phyloP scores from a whole-genome alignment of 2,888 invertebrate species.

The Lapara coniferarum region DNA sequence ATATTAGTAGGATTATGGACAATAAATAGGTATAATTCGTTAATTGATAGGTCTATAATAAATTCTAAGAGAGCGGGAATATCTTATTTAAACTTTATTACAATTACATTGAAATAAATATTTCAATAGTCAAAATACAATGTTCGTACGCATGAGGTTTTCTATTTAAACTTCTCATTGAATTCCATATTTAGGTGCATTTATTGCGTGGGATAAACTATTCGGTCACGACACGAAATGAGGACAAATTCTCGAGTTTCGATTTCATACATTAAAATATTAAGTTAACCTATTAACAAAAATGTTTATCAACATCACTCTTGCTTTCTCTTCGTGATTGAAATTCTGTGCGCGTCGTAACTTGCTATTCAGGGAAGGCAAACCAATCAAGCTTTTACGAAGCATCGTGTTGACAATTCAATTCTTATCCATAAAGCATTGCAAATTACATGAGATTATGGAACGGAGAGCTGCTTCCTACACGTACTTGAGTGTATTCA shows the following conservation, averaged over 20 bases:
- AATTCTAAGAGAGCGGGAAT: not conserved
- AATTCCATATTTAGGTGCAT: conserved; percentile 30
- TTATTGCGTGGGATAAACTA: conserved; percentile 44
- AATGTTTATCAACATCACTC: conserved; percentile 42
- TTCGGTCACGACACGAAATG: conserved; percentile 44
- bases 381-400: conserved; percentile 37
- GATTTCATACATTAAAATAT: conserved; percentile 47
- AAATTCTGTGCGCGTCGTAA: conserved; percentile 34
- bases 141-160: not conserved
- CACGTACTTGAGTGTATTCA: conserved; percentile 7
- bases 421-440: conserved; percentile 34
- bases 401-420: conserved; percentile 42
- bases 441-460: conserved; percentile 24
- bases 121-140: not conserved
- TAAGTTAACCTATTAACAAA: conserved; percentile 32
- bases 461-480: conserved; percentile 23
- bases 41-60: not conserved
- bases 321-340: conserved; percentile 36
- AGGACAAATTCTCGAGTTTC: conserved; percentile 39
- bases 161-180: conserved; percentile 1
- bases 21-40: not conserved
- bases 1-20: too few species aligned
- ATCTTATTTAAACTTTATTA: not conserved
- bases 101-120: not conserved
- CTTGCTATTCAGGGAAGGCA: conserved; percentile 40